Conservation (phyloP, 2,888 invertebrate genomes). For the Macrophya alboannulata region DNA sequence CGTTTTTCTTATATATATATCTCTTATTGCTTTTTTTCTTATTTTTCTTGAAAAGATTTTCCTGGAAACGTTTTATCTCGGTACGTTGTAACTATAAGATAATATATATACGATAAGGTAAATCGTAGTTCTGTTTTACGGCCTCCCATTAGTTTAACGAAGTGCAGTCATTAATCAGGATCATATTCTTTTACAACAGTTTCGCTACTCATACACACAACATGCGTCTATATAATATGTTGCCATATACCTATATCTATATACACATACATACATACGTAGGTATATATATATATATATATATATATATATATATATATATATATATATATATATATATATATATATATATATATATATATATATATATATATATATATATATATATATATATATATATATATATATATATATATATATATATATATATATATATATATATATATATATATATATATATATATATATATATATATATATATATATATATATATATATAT, state of each 20-base stretch:
- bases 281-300: background rate
- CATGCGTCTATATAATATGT: too few relatives aligned
- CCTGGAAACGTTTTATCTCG: background rate
- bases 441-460: background rate
- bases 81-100: background rate
- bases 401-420: background rate
- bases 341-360: background rate
- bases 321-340: background rate
- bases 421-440: background rate
- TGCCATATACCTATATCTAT: background rate
- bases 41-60: background rate
- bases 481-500: background rate
- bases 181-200: conserved; percentile 9
- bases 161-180: conserved; percentile 29
- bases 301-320: background rate
- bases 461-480: background rate
- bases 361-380: background rate
- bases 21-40: background rate
- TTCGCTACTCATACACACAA: background rate
- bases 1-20: background rate
- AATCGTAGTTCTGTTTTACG: conserved; percentile 39
- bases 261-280: background rate
- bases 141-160: conserved; percentile 47
- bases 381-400: too few relatives aligned
- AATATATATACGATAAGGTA: conserved; percentile 1